Base-by-base conservation (phyloP, 2,113 vertebrate genomes). In the Boleophthalmus pectinirostris region DNA sequence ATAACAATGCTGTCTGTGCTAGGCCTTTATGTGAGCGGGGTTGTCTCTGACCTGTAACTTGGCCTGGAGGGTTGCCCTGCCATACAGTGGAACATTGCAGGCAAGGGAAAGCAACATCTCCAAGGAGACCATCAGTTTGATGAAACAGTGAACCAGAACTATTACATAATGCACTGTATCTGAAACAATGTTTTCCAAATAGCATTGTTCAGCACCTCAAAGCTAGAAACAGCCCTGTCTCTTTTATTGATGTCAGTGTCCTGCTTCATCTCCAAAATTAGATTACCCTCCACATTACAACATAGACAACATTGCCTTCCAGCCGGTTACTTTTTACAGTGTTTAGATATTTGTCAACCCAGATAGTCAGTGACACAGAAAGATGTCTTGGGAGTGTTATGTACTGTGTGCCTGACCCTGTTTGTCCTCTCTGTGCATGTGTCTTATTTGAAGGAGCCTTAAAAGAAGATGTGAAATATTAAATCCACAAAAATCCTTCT, bases 401-500 rank as follows among this genome's bases (percentile, higher is more conserved):
- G 70, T 49, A 16, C 23, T 63, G 57, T 60, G 57, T 63, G 46
- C 10, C 47, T 68, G 56, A 83, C 70, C 66, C 49, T 38, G 49
- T 65, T 68, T 78, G 70, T 29, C 12, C 61, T n/a, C 25, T n/a
- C 61, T 21, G 23, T 45, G 16, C 15, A 16, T 70, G 75, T 47
- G 53, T 69, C 72, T 70, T 58, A 57, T 66, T 75, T 77, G 57
- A 77, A 83, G 74, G 68, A 51, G 68, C 53, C 35, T 85, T 70
- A 78, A 60, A 69, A 75, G 82, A 66, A 83, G 72, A 72, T 69
- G 68, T 53, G 68, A 74, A 78, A 67, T 78, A 71, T 86, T 85
- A 82, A 90, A 91, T 91, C 91, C 70, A 64, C 81, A 83, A 76
- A 87, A 89, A 89, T 81, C 85, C 83, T 85, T 90, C 79, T 77